Conservation (phyloP, 2,888 invertebrate species). For the Neoscelio sp. region DNA sequence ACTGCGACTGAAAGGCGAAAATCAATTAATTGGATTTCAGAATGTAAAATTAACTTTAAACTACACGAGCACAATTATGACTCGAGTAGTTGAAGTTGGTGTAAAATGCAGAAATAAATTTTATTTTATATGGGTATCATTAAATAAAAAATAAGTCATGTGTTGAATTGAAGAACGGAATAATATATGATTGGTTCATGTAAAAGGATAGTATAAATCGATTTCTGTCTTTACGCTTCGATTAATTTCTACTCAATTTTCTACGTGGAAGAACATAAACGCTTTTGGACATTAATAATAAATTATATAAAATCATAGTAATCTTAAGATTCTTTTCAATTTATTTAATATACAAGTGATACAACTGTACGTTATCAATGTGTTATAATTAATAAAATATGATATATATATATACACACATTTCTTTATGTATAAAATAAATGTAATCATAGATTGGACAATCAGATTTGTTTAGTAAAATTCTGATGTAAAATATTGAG, state of each 20-base stretch:
- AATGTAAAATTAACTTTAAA: not conserved
- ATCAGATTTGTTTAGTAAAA: too few species aligned
- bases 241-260: slow-evolving; percentile 30
- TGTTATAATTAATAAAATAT: too few species aligned
- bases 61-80: too few species aligned
- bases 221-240: slow-evolving; percentile 21
- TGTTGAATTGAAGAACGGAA: too few species aligned
- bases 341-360: not conserved
- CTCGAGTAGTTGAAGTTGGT: too few species aligned
- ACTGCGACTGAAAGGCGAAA: not conserved
- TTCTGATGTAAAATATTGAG: too few species aligned
- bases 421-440: too few species aligned
- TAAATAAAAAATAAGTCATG: not conserved
- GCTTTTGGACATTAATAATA: slow-evolving; percentile 13
- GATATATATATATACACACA: too few species aligned
- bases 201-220: too few species aligned
- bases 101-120: not conserved
- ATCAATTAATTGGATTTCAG: not conserved
- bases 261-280: slow-evolving; percentile 16
- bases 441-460: too few species aligned
- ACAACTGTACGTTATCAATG: too few species aligned
- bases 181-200: too few species aligned
- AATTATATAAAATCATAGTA: slow-evolving; percentile 1
- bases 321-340: not conserved
- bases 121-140: not conserved